These are phyloP conservation scores for Porites rus DNA, from an alignment of 92 coral and sea anemone species.

Conservation along the genomic window DNA sequence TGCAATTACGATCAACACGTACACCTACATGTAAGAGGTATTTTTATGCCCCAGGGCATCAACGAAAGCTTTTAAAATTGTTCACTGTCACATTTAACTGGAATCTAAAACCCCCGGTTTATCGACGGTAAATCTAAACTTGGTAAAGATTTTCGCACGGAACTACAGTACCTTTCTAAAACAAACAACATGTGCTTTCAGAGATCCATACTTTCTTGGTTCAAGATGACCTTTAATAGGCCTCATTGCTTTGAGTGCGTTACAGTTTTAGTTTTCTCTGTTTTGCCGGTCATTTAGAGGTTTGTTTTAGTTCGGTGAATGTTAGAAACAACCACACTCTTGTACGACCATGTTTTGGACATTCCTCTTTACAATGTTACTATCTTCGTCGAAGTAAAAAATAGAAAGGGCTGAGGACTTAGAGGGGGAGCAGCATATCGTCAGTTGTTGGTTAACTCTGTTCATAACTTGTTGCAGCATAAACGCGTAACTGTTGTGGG, in stretches of 20 bases:
- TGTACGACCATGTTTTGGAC: conserved; percentile 65
- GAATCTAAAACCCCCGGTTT: conserved; percentile 15
- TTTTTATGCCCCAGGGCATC: conserved; percentile 31
- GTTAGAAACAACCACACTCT: conserved; percentile 67
- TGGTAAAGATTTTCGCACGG: conserved; percentile 19
- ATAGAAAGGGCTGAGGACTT: conserved; percentile 62
- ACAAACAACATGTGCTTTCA: conserved; percentile 24
- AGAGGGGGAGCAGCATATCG: conserved; percentile 79
- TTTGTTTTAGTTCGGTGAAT: neutral
- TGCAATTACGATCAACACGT: conserved; percentile 1
- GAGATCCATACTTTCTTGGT: neutral
- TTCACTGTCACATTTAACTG: conserved; percentile 10
- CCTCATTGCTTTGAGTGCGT: neutral
- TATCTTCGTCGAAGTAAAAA: conserved; percentile 59
- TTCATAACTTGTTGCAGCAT: conserved; percentile 48
- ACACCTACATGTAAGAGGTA: neutral
- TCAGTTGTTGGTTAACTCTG: conserved; percentile 7
- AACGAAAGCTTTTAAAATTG: conserved; percentile 7
- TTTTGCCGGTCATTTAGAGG: neutral
- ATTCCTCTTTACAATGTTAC: conserved; percentile 42
- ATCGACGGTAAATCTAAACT: conserved; percentile 32
- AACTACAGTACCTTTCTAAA: conserved; percentile 27
- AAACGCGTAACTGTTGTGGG: conserved; percentile 44
- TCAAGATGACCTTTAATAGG: conserved; percentile 1
- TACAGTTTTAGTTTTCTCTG: neutral